Percentiles rank a stretch among this genome's conserved stretches.
These are phyloP conservation scores for Drosophila eohydei DNA, from an alignment of 2,888 invertebrate genomes.

Conservation along the genomic window DNA sequence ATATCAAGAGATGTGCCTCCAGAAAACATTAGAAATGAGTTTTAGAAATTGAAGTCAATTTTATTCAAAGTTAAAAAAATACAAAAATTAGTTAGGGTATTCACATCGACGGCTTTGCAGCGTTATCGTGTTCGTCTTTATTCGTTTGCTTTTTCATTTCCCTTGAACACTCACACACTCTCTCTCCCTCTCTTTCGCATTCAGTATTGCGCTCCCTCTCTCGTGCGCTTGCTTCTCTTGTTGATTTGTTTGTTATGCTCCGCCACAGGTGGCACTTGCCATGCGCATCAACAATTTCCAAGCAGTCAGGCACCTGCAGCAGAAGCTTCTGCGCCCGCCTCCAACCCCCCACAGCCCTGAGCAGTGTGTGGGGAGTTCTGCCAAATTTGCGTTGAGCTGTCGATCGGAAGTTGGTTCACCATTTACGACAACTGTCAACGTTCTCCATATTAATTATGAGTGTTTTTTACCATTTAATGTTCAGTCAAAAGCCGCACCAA, in stretches of 20 bases:
- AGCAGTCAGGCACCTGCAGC: constrained; percentile 44
- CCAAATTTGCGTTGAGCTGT: constrained; percentile 56
- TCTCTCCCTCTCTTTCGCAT: background rate
- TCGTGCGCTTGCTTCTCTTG: constrained; percentile 4
- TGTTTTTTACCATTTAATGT: constrained; percentile 9
- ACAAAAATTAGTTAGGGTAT: constrained; percentile 5
- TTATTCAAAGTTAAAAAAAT: background rate
- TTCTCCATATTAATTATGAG: constrained; percentile 73
- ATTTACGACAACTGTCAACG: constrained; percentile 72
- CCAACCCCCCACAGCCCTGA: background rate
- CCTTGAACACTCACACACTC: background rate
- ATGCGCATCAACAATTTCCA: constrained; percentile 58
- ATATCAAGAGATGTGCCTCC: too few relatives aligned
- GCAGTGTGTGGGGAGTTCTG: constrained; percentile 20
- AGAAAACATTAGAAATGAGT: too few relatives aligned
- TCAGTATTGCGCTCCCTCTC: background rate
- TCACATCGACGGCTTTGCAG: background rate
- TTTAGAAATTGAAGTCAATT: background rate
- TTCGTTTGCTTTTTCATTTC: constrained; percentile 5
- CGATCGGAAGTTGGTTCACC: constrained; percentile 70
- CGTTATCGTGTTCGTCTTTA: background rate
- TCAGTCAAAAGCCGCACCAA: constrained; percentile 46
- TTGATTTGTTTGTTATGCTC: constrained; percentile 26
- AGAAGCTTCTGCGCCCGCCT: background rate
- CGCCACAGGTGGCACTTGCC: constrained; percentile 73